These are phyloP conservation scores for Bellardia pandia DNA, from an alignment of 2,888 invertebrate species.

Conservation along the genomic window DNA sequence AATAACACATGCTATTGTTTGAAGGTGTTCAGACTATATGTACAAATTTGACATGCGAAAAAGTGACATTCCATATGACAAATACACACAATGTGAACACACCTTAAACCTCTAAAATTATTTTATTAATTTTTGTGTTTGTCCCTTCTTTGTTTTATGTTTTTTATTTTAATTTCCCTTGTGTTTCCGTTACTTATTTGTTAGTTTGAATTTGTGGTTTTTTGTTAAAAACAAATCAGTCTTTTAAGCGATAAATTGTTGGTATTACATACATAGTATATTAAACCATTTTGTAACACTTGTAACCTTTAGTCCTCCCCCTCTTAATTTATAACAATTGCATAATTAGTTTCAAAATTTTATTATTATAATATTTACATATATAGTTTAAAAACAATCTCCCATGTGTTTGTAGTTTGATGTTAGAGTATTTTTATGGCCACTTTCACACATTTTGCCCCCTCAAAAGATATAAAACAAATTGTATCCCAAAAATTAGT, in stretches of 20 bases:
- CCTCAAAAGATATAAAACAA: background rate
- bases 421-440: slow-evolving; percentile 49
- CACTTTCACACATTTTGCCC: slow-evolving; percentile 18
- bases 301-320: background rate
- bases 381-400: slow-evolving; percentile 6
- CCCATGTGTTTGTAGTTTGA: slow-evolving; percentile 46
- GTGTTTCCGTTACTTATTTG: slow-evolving; percentile 44
- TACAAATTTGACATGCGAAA: too few species aligned
- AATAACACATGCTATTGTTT: too few species aligned
- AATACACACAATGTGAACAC: too few species aligned
- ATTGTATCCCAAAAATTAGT: background rate
- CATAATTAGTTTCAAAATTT: slow-evolving; percentile 38
- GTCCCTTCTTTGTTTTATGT: slow-evolving; percentile 19
- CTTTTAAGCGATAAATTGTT: slow-evolving; percentile 12
- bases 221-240: background rate
- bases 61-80: too few species aligned
- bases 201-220: slow-evolving; percentile 63
- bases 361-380: background rate
- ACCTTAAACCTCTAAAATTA: background rate
- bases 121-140: slow-evolving; percentile 25
- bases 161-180: slow-evolving; percentile 20
- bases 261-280: slow-evolving; percentile 35
- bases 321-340: slow-evolving; percentile 5
- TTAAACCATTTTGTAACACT: slow-evolving; percentile 23
- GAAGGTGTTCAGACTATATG: too few species aligned